These are phyloP conservation scores for Augochlora pura DNA, from an alignment of 1,140 invertebrate species.

Conservation along the genomic window DNA sequence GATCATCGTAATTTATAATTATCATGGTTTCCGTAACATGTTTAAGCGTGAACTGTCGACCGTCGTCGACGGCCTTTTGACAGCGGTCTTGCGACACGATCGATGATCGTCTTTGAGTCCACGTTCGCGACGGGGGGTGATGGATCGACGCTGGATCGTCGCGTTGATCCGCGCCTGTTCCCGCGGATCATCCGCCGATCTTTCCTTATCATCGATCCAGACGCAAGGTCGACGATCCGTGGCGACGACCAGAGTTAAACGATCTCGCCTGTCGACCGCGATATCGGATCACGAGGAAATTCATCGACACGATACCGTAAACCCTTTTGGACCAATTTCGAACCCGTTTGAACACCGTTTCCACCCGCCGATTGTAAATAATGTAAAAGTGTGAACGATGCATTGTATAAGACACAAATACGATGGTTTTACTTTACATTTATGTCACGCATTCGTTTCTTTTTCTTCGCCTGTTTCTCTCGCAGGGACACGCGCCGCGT, in stretches of 20 bases:
- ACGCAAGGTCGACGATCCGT: constrained; percentile 2
- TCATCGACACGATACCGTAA: constrained; percentile 28
- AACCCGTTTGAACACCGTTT: constrained; percentile 50
- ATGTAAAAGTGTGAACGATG: constrained; percentile 38
- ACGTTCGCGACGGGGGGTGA: constrained; percentile 7
- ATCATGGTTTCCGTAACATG: constrained; percentile 20
- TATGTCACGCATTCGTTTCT: not conserved
- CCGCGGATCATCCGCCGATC: constrained; percentile 2
- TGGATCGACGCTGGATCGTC: not conserved
- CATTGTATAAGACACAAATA: constrained; percentile 35
- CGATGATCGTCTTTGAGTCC: constrained; percentile 33
- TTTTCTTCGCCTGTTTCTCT: constrained; percentile 6
- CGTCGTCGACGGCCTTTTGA: constrained; percentile 28
- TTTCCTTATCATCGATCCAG: not conserved
- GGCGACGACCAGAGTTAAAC: constrained; percentile 1
- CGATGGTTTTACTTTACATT: constrained; percentile 7
- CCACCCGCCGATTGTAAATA: constrained; percentile 50
- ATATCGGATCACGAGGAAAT: constrained; percentile 40
- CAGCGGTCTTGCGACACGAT: constrained; percentile 41
- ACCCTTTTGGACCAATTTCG: constrained; percentile 56
- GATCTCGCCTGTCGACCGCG: constrained; percentile 8
- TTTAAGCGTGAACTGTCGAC: constrained; percentile 28
- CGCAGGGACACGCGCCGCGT: not conserved
- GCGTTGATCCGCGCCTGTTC: not conserved
- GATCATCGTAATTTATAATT: constrained; percentile 26